These are phyloP conservation scores for Campopleginae sp. DNA, from an alignment of 2,888 invertebrate species.

Conservation along the genomic window DNA sequence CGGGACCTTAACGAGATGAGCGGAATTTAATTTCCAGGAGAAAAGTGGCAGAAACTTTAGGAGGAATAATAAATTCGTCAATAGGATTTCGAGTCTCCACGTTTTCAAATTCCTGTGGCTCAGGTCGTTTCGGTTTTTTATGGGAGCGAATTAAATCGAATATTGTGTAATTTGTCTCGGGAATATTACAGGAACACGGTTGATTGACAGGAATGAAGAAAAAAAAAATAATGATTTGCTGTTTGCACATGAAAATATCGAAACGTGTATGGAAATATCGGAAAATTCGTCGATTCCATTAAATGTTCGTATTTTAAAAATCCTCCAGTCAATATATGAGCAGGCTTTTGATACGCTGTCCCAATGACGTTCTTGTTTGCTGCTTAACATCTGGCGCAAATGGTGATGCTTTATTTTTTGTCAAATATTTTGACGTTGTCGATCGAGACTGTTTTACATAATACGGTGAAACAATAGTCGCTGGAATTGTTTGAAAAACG, in stretches of 20 bases:
- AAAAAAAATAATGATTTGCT: neutral
- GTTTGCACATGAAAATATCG: neutral
- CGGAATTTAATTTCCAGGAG: neutral
- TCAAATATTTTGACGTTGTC: neutral
- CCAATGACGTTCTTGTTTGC: neutral
- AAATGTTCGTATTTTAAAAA: neutral
- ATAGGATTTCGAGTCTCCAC: neutral
- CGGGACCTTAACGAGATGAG: neutral
- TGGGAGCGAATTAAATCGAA: neutral
- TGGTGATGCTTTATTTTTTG: neutral
- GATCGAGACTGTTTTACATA: conserved; percentile 16
- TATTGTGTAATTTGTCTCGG: neutral
- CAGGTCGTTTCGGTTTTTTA: neutral
- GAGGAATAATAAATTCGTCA: neutral
- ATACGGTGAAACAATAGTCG: conserved; percentile 17
- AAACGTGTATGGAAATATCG: neutral
- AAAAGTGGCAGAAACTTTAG: neutral
- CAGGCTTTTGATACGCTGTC: neutral
- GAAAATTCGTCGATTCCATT: neutral
- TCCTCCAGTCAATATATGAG: neutral
- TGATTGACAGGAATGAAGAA: neutral
- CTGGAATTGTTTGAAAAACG: conserved; percentile 19
- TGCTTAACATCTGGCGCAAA: neutral
- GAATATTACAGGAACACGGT: neutral
- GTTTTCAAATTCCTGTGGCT: neutral